Conservation (phyloP, 2,797 vertebrate genomes). For the Eutrigla gurnardus region DNA sequence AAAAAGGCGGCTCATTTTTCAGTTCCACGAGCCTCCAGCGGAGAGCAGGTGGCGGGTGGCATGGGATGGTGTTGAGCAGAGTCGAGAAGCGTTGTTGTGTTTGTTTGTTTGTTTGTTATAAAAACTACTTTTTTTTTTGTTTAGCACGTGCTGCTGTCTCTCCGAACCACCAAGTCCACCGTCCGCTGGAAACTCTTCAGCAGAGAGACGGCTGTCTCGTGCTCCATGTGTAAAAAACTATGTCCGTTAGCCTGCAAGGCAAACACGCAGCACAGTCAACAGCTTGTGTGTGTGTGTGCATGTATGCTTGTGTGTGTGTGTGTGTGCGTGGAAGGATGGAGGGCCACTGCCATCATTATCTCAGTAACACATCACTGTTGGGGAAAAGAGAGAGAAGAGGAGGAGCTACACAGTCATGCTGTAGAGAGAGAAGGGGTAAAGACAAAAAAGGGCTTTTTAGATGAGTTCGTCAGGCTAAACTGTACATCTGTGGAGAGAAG, state of each 20-base stretch:
- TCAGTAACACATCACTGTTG: conserved; percentile 86
- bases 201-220: conserved; percentile 97
- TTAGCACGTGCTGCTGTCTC: conserved; percentile 93
- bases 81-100: conserved; percentile 69
- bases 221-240: conserved; percentile 99
- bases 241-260: conserved; percentile 97
- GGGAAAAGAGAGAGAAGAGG: conserved; percentile 81
- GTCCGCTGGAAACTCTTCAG: conserved; percentile 99
- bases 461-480: conserved; percentile 80
- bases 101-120: conserved; percentile 65
- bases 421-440: conserved; percentile 81
- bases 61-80: conserved; percentile 70
- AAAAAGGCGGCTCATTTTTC: conserved; percentile 70
- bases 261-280: conserved; percentile 82
- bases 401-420: conserved; percentile 86
- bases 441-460: conserved; percentile 84
- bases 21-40: conserved; percentile 72
- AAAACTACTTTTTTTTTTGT: conserved; percentile 62
- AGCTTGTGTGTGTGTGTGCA: conserved; percentile 75
- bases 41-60: conserved; percentile 67
- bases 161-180: conserved; percentile 99
- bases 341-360: conserved; percentile 84
- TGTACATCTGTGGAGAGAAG: conserved; percentile 84
- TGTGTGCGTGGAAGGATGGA: conserved; percentile 68
- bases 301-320: conserved; percentile 48